Conservation (phyloP, 2,888 invertebrate species). For the Lutraria lutraria region DNA sequence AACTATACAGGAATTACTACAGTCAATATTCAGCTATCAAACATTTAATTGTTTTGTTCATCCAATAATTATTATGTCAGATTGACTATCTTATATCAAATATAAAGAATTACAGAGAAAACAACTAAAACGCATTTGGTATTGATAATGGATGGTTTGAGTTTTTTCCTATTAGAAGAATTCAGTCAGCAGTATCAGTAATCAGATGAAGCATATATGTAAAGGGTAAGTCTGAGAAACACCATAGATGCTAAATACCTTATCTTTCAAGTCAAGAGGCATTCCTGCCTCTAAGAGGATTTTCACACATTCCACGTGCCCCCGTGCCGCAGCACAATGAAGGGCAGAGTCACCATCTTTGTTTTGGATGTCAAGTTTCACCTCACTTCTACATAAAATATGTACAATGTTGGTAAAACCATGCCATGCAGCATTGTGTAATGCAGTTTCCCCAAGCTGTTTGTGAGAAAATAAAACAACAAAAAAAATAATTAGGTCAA, state of each 20-base stretch:
- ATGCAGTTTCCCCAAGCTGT: slow-evolving; percentile 88
- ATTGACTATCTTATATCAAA: too few relatives aligned
- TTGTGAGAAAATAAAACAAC: background rate
- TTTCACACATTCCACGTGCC: slow-evolving; percentile 88
- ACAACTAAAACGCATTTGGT: too few relatives aligned
- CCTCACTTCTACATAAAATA: slow-evolving; percentile 77
- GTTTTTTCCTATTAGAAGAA: too few relatives aligned
- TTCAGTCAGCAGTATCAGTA: too few relatives aligned
- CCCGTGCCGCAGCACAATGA: slow-evolving; percentile 88
- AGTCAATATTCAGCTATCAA: background rate
- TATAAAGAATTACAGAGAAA: too few relatives aligned
- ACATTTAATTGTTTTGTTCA: too few relatives aligned
- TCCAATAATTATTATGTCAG: too few relatives aligned
- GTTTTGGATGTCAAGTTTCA: slow-evolving; percentile 79
- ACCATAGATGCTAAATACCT: slow-evolving; percentile 82
- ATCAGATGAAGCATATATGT: too few relatives aligned
- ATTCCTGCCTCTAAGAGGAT: slow-evolving; percentile 88
- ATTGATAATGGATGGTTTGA: too few relatives aligned
- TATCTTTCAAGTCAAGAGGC: slow-evolving; percentile 88
- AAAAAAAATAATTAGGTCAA: background rate
- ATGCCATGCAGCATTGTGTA: slow-evolving; percentile 89
- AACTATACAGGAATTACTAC: background rate
- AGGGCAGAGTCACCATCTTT: slow-evolving; percentile 88
- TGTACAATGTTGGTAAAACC: slow-evolving; percentile 85
- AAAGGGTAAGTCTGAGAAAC: background rate